phyloP scores from a whole-genome alignment of 2,113 vertebrate species.

The Bambusicola thoracicus region DNA sequence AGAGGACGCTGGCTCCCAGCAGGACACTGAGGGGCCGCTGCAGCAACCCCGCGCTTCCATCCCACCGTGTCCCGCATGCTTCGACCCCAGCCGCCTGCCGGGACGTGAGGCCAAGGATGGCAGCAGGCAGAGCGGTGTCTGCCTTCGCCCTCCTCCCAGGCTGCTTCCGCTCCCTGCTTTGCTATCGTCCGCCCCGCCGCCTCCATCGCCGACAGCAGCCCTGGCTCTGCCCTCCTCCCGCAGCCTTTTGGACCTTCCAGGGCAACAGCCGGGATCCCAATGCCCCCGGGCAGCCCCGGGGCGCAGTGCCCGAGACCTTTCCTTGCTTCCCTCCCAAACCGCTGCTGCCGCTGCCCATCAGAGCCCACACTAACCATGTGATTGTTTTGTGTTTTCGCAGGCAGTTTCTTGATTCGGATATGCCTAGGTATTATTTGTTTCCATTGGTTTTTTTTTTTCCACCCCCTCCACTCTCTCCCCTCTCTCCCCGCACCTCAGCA shows the following conservation, averaged over 20 bases:
- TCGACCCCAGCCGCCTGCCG: neutral
- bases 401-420: slow-evolving; percentile 99
- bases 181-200: slow-evolving; percentile 5
- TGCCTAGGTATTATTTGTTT: slow-evolving; percentile 96
- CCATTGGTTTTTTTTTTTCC: slow-evolving; percentile 68
- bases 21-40: neutral
- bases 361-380: slow-evolving; percentile 91
- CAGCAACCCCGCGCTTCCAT: neutral
- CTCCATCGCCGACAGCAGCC: slow-evolving; percentile 2
- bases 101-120: neutral
- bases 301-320: neutral
- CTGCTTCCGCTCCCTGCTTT: slow-evolving; percentile 61
- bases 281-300: neutral
- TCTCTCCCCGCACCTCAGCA: slow-evolving; percentile 2
- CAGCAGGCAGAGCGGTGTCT: neutral
- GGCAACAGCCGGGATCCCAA: neutral
- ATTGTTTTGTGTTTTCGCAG: slow-evolving; percentile 96
- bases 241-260: neutral
- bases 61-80: neutral
- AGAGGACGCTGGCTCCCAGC: neutral
- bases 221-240: neutral
- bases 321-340: slow-evolving; percentile 5
- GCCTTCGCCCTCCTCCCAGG: neutral
- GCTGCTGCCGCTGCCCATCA: slow-evolving; percentile 66
- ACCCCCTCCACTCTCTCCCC: slow-evolving; percentile 11